Evolutionary conservation across 2,113 vertebrate genomes (phyloP).

Genomic region (Seriola rivoliana): DNA sequence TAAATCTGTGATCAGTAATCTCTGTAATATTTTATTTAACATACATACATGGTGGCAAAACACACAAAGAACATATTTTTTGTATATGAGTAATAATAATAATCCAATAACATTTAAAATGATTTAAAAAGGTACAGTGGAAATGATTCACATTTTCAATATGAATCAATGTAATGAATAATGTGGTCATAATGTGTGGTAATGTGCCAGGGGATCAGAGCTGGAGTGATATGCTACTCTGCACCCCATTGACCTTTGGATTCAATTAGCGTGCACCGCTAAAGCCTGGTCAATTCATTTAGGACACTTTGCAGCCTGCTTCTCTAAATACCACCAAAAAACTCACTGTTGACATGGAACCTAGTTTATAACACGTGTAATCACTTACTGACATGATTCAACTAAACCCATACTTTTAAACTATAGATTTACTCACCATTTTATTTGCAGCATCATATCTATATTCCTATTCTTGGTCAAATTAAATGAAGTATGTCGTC

Average conservation of each 20-base stretch:
- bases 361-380: not conserved
- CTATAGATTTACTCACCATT: too few relatives aligned
- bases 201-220: conserved; percentile 18
- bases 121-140: too few relatives aligned
- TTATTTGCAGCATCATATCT: not conserved
- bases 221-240: conserved; percentile 17
- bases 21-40: too few relatives aligned
- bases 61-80: not conserved
- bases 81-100: not conserved
- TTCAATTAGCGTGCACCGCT: conserved; percentile 57
- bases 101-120: too few relatives aligned
- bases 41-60: not conserved
- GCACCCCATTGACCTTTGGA: conserved; percentile 66
- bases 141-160: not conserved
- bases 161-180: conserved; percentile 2
- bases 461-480: not conserved
- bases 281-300: conserved; percentile 27
- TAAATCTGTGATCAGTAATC: not conserved
- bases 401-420: not conserved
- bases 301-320: conserved; percentile 10
- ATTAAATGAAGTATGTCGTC: not conserved
- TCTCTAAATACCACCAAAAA: conserved; percentile 37
- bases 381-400: not conserved
- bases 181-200: not conserved
- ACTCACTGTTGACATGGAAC: conserved; percentile 8